Conservation (phyloP, 2,113 vertebrate species). For the Progne subis region DNA sequence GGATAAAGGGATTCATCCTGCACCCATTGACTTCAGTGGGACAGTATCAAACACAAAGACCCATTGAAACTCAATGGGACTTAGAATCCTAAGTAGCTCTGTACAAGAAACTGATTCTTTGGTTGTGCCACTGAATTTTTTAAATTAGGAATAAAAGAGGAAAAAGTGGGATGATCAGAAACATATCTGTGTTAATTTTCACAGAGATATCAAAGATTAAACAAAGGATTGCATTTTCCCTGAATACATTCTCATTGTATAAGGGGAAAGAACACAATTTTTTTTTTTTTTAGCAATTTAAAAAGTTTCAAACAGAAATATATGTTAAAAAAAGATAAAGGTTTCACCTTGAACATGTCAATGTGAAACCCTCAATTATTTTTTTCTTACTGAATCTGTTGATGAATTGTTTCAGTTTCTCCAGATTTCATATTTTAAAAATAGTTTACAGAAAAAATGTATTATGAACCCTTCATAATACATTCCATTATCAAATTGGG, state of each 20-base stretch:
- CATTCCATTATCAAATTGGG: not conserved
- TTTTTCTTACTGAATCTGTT: not conserved
- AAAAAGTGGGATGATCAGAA: not conserved
- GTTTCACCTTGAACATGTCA: not conserved
- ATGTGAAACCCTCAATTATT: not conserved
- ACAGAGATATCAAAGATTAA: not conserved
- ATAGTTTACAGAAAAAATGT: not conserved
- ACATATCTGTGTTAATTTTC: not conserved
- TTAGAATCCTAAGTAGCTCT: conserved; percentile 36
- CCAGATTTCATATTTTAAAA: not conserved
- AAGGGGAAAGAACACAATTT: rapidly evolving
- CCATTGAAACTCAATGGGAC: conserved; percentile 43
- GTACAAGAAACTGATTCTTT: conserved; percentile 48
- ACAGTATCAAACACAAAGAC: conserved; percentile 46
- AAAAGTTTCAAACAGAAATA: not conserved
- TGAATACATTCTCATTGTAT: not conserved
- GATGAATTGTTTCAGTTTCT: not conserved
- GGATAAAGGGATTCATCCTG: conserved; percentile 63
- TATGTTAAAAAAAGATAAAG: not conserved
- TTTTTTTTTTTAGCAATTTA: not conserved
- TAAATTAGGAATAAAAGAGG: not conserved
- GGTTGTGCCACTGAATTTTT: not conserved
- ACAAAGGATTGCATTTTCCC: not conserved
- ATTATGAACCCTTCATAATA: not conserved
- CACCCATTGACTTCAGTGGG: conserved; percentile 38